Conservation (phyloP, 1,140 invertebrate genomes). For the Pinna nobilis region DNA sequence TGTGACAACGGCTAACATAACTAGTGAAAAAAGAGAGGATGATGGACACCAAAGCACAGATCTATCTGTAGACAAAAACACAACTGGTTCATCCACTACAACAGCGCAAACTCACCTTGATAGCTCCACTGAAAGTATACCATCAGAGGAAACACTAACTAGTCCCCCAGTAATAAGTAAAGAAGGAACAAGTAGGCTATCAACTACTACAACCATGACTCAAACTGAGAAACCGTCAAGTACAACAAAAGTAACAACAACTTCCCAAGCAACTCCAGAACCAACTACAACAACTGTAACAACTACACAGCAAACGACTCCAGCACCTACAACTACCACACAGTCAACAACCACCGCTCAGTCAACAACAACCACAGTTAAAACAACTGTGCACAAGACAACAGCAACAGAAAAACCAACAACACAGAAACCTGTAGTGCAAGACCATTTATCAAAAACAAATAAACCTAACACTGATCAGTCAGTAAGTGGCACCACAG, state of each 20-base stretch:
- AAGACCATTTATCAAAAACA: too few species aligned
- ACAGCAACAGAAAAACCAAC: slow-evolving; percentile 14
- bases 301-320: slow-evolving; percentile 15
- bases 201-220: background rate
- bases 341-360: slow-evolving; percentile 24
- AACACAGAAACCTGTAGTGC: slow-evolving; percentile 12
- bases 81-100: slow-evolving; percentile 27
- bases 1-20: too few species aligned
- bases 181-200: background rate
- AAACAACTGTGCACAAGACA: slow-evolving; percentile 30
- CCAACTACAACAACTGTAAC: slow-evolving; percentile 18
- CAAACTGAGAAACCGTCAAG: slow-evolving; percentile 1
- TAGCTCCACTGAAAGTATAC: slow-evolving; percentile 21
- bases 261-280: slow-evolving; percentile 19
- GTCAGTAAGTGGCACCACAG: too few species aligned
- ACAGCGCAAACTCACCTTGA: slow-evolving; percentile 24
- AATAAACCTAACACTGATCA: too few species aligned
- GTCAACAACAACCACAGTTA: slow-evolving; percentile 25
- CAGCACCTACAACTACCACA: slow-evolving; percentile 26
- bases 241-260: slow-evolving; percentile 18
- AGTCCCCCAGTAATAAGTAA: background rate
- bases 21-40: too few species aligned
- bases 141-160: slow-evolving; percentile 11
- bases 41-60: background rate
- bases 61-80: background rate